Evolutionary conservation across 2,797 vertebrate genomes (phyloP), one percentile per base, ranked within the genome.

Genomic region (Danio jaintianensis): DNA sequence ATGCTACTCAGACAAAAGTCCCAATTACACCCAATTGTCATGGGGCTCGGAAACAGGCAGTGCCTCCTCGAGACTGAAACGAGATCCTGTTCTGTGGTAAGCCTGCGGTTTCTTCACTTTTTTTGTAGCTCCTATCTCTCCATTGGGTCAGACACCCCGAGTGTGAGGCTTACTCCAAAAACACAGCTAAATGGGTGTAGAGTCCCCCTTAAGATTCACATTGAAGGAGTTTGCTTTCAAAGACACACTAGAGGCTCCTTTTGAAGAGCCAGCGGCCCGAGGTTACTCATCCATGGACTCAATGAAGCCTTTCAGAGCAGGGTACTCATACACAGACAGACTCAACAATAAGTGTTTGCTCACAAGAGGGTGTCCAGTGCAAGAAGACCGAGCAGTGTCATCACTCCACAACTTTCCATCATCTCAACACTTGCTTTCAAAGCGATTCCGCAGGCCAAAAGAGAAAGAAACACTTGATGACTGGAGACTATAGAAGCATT

Each of bases 11-110:
- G 68, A 85, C 89, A 81, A 89, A 86, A 86, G 88, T 86, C 90
- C 92, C 92, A 93, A 94, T 95, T 93, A 91, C 86, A 86, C 67
- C 86, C 84, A 88, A 89, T 89, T 90, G 88, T 91, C 89, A 86
- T 86, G 84, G 91, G 90, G 88, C 85, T 89, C 78, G 75, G 68
- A 77, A 59, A 76, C 73, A 83, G 75, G 77, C 70, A 64, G 29
- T 29, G 50, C 79, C 82, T 84, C 63, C 59, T 82, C 78, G 82
- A 85, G 85, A 81, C 86, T 89, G 91, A 92, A 92, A 92, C 80
- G 66, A 88, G 89, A 90, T 88, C 90, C 89, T 83, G 0, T 83
- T 87, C 88, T 87, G 83, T 79, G 88, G 87, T 87, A 89, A 91
- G 90, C 92, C 79, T 72, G 84, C 2, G 1, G 89, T 89, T 88